phyloP scores from a whole-genome alignment of 2,113 vertebrate genomes.

The Centropus bengalensis region DNA sequence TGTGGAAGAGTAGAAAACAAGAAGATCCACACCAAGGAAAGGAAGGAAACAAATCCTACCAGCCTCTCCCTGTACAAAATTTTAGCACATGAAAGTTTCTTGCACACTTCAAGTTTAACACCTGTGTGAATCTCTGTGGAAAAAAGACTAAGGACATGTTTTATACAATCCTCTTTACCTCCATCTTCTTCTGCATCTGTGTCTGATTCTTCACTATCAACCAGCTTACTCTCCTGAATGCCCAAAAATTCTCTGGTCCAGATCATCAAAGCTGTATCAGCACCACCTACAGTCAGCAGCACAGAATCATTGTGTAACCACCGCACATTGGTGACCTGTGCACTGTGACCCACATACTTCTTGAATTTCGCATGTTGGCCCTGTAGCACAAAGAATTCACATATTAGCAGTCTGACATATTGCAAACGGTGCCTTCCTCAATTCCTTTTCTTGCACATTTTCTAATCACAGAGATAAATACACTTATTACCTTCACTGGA shows the following conservation, averaged over 20 bases:
- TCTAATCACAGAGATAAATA: neutral
- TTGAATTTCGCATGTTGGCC: conserved; percentile 92
- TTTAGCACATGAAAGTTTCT: neutral
- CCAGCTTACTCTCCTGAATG: conserved; percentile 88
- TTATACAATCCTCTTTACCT: conserved; percentile 76
- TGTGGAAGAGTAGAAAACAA: neutral
- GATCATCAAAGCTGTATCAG: conserved; percentile 95
- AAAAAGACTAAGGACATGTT: neutral
- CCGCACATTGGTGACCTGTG: conserved; percentile 91
- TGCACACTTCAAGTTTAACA: neutral
- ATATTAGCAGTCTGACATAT: neutral
- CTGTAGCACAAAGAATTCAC: conserved; percentile 67
- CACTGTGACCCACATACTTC: conserved; percentile 95
- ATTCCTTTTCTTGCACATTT: neutral
- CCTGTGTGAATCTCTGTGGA: neutral
- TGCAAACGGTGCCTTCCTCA: accelerated
- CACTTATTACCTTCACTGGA: conserved; percentile 86
- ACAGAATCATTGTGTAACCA: conserved; percentile 93
- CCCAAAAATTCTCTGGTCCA: conserved; percentile 91
- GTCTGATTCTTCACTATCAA: conserved; percentile 96
- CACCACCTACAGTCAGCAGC: conserved; percentile 93
- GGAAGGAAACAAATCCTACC: neutral
- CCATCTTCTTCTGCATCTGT: conserved; percentile 94
- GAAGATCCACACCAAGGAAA: neutral
- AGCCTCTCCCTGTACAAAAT: neutral